Evolutionary conservation across 2,113 vertebrate species (phyloP).

Genomic region (Aegotheles bennettii): DNA sequence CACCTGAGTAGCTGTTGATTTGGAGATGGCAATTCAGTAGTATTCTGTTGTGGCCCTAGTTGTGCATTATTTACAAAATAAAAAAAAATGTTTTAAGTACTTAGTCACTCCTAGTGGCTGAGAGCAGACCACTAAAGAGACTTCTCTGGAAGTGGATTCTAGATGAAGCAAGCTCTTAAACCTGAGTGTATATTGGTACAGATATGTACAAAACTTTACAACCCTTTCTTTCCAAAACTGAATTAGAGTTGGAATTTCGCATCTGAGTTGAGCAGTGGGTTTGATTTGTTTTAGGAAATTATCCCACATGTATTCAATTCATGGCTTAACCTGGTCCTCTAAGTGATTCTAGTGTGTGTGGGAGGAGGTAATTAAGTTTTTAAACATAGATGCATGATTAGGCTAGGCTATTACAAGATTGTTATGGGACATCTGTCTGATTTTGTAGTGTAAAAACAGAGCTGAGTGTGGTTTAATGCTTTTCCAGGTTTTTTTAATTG

Average conservation of each 20-base stretch:
- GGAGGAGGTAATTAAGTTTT: not conserved
- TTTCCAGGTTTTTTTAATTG: not conserved
- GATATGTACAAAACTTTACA: not conserved
- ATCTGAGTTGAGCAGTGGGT: not conserved
- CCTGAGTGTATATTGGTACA: not conserved
- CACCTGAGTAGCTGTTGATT: not conserved
- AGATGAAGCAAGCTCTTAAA: not conserved
- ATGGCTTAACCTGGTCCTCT: not conserved
- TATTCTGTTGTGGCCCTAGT: not conserved
- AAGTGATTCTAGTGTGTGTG: not conserved
- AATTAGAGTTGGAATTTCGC: not conserved
- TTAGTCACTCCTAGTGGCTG: not conserved
- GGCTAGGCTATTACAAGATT: not conserved
- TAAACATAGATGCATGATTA: not conserved
- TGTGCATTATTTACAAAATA: not conserved
- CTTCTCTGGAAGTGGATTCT: not conserved
- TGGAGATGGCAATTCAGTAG: not conserved
- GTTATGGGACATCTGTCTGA: not conserved
- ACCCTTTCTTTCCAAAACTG: not conserved
- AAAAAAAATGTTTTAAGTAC: not conserved
- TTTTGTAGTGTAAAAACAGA: not conserved
- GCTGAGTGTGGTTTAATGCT: not conserved
- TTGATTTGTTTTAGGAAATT: not conserved
- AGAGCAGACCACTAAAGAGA: not conserved
- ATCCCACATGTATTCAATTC: not conserved